Evolutionary conservation across 2,797 vertebrate genomes (phyloP), one percentile per base, ranked within the genome.

Genomic region (Channa striata): DNA sequence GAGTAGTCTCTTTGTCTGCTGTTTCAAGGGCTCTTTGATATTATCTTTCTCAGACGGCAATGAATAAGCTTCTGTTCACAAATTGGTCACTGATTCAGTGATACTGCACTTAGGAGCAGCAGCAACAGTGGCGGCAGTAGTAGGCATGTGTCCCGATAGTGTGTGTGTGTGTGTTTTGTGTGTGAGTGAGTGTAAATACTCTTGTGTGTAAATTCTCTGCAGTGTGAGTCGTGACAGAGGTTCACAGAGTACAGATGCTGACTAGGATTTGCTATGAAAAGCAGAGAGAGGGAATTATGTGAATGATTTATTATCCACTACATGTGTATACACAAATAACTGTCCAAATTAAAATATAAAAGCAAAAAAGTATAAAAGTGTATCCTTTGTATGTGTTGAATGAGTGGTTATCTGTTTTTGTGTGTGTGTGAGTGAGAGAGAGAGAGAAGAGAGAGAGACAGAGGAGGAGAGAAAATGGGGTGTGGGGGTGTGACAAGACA

Each of bases 141-240:
- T 53, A 47, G 58, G 36, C n/a, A 61, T 61, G 53, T 68, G 12
- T 73, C 47, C 59, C 63, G 33, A 48, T 4, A n/a, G 2, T 47
- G 52, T 72, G 14, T 53, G 46, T 11, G 63, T 59, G 40, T 34
- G 19, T n/a, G n/a, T n/a, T n/a, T n/a, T n/a, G 2, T 47, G 52
- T 72, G 14, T 53, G 46, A 9, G 63, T 59, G 40, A n/a, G n/a
- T 20, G 8, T 40, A 44, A 46, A 59, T 72, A 72, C 72, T 54
- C 64, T 71, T 10, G 67, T 46, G 2, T 53, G 74, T 56, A 59
- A 21, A 46, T 42, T 68, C 68, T 87, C 83, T 80, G 85, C 80
- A 82, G 84, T 58, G 72, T 66, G 85, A 82, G 83, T 91, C 83
- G 82, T 89, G 87, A 88, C 82, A 50, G 68, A 74, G 77, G 74